phyloP scores from a whole-genome alignment of 2,797 vertebrate genomes.

The Macrochelys suwanniensis region DNA sequence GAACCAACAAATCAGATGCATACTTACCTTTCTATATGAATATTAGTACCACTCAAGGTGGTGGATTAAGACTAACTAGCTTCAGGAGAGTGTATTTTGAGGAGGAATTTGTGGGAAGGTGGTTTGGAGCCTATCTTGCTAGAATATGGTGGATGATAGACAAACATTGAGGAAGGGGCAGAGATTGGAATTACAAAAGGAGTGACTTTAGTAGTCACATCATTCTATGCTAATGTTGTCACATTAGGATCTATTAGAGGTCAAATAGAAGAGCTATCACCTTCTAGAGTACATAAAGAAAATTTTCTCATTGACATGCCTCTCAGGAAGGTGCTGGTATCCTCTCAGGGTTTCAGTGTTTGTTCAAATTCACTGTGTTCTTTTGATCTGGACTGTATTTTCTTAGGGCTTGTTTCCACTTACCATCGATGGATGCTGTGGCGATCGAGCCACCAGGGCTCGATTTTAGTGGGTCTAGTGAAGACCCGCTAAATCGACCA shows the following conservation, averaged over 20 bases:
- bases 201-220: slow-evolving; percentile 8
- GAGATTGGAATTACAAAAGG: neutral
- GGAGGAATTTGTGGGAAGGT: neutral
- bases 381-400: neutral
- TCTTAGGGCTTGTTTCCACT: neutral
- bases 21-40: slow-evolving; percentile 1
- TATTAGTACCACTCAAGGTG: neutral
- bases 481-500: too few species aligned
- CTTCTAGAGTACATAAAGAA: neutral
- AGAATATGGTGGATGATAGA: neutral
- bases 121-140: slow-evolving; percentile 17
- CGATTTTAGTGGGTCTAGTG: too few species aligned
- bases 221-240: neutral
- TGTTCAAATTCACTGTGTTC: neutral
- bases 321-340: neutral
- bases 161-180: neutral
- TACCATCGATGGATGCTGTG: too few species aligned
- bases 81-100: neutral
- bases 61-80: neutral
- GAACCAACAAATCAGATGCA: neutral
- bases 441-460: too few species aligned
- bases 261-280: neutral
- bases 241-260: neutral
- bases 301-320: neutral
- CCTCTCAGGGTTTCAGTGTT: too few species aligned